Evolutionary conservation across 1,140 invertebrate genomes (phyloP), one percentile per base, ranked within the genome.

Genomic region (Dendroctonus ponderosae): DNA sequence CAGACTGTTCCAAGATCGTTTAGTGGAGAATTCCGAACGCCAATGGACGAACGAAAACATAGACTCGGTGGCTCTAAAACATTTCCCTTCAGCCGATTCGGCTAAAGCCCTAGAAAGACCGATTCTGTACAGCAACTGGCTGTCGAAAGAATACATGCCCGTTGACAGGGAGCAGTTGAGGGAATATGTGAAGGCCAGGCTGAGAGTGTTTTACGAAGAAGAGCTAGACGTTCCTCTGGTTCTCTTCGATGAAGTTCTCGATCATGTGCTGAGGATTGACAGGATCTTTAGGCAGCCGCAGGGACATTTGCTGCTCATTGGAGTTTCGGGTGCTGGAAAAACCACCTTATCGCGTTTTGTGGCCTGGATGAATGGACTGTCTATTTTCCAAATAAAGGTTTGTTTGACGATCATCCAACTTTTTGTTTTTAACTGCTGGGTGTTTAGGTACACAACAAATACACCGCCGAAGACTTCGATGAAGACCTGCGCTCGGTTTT

Each of bases 141-240:
- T 99, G 7, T 95, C 93, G 39, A 99, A 99, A 80, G 95, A 99
- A 80, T 99, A 99, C 76, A 85, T 97, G 43, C 96, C 98, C 0
- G 97, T 99, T 2, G 91, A 96, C 64, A 87, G 95, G 73, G 93
- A 99, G 78, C 92, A 97, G 77, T 82, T 99, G 5, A 83, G 96
- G 37, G 94, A 99, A 77, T 99, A 99, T 78, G 95, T 98, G 15
- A 93, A 96, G 75, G 97, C 97, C 51, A 86, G 98, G 67, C 84
- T 99, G 0, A 98, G 97, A 84, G 89, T 90, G n/a, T 99, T 99
- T 82, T 99, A 99, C 77, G 98, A 99, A 82, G 98, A 99, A 84
- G 97, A 99, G 79, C 80, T 99, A 41, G 98, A 99, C 81, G 97
- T 99, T 5, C 96, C 93, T 0, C 82, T 99, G 5, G 98, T 99